phyloP scores from a whole-genome alignment of 2,113 vertebrate species.

The Lichenostomus cassidix region DNA sequence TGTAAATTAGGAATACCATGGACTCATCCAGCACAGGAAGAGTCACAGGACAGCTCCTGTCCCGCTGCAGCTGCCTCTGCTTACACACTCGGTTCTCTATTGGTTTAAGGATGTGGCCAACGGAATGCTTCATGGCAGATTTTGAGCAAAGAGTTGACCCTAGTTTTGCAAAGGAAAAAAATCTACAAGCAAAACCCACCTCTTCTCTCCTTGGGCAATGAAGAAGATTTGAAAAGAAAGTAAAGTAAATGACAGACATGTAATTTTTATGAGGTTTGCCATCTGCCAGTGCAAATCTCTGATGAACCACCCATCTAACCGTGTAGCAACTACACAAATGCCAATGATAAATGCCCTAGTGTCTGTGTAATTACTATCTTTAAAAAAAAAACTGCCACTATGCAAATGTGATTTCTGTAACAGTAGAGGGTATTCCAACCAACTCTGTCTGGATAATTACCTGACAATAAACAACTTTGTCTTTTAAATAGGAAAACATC shows the following conservation, averaged over 20 bases:
- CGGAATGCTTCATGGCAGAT: background rate
- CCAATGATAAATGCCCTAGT: background rate
- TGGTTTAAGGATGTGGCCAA: background rate
- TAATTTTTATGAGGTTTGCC: slow-evolving; percentile 11
- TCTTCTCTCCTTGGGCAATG: background rate
- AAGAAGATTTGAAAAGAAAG: background rate
- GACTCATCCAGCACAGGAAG: background rate
- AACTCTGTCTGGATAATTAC: background rate
- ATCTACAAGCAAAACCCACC: background rate
- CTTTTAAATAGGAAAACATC: background rate
- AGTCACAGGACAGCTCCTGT: background rate
- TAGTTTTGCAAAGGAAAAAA: background rate
- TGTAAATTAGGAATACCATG: background rate
- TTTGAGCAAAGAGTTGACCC: background rate
- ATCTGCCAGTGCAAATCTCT: slow-evolving; percentile 6
- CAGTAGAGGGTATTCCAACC: background rate
- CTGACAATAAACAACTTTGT: background rate
- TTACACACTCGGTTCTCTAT: background rate
- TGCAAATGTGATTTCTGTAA: background rate
- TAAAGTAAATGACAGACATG: background rate
- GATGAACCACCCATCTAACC: background rate
- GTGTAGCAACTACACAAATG: background rate
- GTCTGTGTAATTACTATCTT: background rate
- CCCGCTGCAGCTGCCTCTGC: background rate
- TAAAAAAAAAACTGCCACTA: background rate